Percentiles rank a stretch among this genome's conserved stretches.
These are phyloP conservation scores for Pangasius mekongensis DNA, from an alignment of 2,797 vertebrate species.

Conservation along the genomic window DNA sequence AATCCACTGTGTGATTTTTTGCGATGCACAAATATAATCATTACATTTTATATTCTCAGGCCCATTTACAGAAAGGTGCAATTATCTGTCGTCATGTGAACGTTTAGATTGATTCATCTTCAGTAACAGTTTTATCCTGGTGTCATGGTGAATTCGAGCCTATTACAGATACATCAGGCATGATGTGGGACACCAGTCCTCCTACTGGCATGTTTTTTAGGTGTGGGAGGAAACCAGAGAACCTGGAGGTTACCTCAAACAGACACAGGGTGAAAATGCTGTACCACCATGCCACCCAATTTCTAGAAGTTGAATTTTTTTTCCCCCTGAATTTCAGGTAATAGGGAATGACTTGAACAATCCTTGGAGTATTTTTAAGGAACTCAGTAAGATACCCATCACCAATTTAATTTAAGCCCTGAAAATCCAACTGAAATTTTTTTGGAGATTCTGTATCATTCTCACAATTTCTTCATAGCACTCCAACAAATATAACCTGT, in stretches of 20 bases:
- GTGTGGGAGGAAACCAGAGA: not conserved
- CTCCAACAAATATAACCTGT: not conserved
- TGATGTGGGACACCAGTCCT: not conserved
- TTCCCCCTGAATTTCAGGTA: not conserved
- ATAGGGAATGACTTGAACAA: not conserved
- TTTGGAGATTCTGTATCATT: not conserved
- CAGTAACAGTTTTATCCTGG: not conserved
- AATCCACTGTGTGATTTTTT: conserved; percentile 20
- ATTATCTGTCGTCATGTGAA: not conserved
- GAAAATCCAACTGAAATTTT: not conserved
- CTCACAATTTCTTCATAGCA: not conserved
- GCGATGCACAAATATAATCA: conserved; percentile 41
- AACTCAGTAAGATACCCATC: not conserved
- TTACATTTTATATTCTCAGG: conserved; percentile 18
- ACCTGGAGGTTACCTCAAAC: not conserved
- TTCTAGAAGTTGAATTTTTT: not conserved
- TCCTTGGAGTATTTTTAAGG: not conserved
- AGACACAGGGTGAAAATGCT: not conserved
- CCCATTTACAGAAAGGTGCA: not conserved
- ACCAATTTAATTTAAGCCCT: conserved; percentile 1
- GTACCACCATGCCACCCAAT: not conserved
- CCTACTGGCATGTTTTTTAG: not conserved
- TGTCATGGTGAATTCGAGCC: not conserved
- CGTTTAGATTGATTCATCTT: not conserved
- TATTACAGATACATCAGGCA: not conserved